These are phyloP conservation scores for Henricia sp. DNA, from an alignment of 53 echinoderm and acorn worm species.

Conservation along the genomic window DNA sequence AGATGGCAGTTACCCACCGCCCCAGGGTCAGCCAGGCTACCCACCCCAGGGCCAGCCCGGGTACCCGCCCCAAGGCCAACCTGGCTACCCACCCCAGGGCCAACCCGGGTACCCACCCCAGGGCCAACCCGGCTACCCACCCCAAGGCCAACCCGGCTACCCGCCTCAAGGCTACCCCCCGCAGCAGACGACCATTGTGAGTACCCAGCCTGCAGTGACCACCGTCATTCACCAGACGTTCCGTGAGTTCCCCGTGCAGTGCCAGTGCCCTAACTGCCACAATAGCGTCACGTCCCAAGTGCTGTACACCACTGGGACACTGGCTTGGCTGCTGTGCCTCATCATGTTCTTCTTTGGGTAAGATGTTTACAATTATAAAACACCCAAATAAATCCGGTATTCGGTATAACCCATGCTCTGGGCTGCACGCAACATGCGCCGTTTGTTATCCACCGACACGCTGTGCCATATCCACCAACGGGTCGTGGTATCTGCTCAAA, in stretches of 20 bases:
- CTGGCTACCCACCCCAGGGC: constrained; percentile 61
- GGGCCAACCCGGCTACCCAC: constrained; percentile 61
- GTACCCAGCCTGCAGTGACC: constrained; percentile 66
- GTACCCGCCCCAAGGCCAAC: constrained; percentile 49
- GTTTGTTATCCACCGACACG: no score
- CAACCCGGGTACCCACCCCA: constrained; percentile 66
- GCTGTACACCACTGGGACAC: constrained; percentile 72
- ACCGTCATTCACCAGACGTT: constrained; percentile 62
- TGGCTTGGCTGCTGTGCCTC: constrained; percentile 88
- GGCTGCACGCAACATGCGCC: no score
- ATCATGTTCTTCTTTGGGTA: constrained; percentile 89
- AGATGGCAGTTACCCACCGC: constrained; percentile 49
- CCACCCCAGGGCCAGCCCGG: constrained; percentile 60
- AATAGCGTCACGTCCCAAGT: constrained; percentile 83
- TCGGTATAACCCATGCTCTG: no score
- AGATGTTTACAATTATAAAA: constrained; percentile 35
- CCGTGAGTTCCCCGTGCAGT: constrained; percentile 75
- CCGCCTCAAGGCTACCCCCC: constrained; percentile 38
- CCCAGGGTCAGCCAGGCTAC: constrained; percentile 34
- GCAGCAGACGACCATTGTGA: constrained; percentile 46
- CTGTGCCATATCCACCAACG: no score
- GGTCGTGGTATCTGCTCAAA: no score
- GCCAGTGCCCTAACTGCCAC: constrained; percentile 80
- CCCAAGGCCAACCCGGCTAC: constrained; percentile 50
- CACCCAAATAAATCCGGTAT: no score